Evolutionary conservation across 2,113 vertebrate genomes (phyloP).

Genomic region (Prionailurus bengalensis): DNA sequence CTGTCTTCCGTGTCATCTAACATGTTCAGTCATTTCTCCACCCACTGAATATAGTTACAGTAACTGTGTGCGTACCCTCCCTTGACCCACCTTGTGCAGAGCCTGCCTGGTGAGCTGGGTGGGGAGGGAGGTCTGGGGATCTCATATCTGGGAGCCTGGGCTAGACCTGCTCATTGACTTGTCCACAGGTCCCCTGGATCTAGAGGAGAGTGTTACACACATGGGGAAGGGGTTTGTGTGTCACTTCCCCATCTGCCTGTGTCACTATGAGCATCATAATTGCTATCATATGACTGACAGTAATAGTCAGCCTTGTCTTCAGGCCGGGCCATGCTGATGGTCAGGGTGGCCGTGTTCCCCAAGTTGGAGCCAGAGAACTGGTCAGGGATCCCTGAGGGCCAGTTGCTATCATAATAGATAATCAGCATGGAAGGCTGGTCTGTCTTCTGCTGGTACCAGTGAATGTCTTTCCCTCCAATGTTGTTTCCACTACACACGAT

Average conservation of each 20-base stretch:
- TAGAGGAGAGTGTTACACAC: background rate
- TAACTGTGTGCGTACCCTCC: background rate
- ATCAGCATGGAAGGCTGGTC: background rate
- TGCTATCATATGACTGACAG: background rate
- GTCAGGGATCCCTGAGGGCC: background rate
- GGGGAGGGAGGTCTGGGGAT: background rate
- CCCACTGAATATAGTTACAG: background rate
- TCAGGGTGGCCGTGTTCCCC: rapidly evolving
- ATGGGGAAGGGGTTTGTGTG: background rate
- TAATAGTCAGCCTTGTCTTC: background rate
- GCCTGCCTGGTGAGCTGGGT: background rate
- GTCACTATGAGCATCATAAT: background rate
- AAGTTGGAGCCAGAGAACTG: rapidly evolving
- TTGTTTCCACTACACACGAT: rapidly evolving
- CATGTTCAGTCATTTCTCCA: background rate
- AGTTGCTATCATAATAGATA: rapidly evolving
- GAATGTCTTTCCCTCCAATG: rapidly evolving
- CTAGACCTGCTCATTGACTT: background rate
- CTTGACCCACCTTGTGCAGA: background rate
- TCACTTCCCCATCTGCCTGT: background rate
- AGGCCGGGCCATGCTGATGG: background rate
- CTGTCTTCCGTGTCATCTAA: background rate
- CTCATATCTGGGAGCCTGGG: background rate
- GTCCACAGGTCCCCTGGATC: background rate
- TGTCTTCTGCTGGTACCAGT: slow-evolving; percentile 24